phyloP scores from a whole-genome alignment of 2,113 vertebrate genomes.

The Campylorhamphus procurvoides region DNA sequence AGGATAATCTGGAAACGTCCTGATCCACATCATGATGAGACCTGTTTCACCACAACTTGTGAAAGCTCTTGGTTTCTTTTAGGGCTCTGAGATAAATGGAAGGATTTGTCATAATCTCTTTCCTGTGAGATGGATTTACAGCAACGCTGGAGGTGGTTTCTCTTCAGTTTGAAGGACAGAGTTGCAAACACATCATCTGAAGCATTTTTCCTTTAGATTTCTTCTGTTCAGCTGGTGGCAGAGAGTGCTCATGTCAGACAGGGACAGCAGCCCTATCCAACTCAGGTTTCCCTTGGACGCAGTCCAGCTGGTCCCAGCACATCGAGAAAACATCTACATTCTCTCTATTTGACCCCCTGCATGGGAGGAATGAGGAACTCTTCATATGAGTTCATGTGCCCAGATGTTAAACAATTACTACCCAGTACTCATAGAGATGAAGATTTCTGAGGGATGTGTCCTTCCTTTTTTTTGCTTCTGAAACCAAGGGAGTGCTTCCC shows the following conservation, averaged over 20 bases:
- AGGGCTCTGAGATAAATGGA: not conserved
- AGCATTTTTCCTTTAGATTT: not conserved
- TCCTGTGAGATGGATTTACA: slow-evolving; percentile 9
- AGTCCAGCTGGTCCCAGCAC: not conserved
- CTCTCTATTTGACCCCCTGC: not conserved
- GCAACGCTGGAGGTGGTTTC: not conserved
- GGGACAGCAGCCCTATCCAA: not conserved
- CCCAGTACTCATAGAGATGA: not conserved
- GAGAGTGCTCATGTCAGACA: not conserved
- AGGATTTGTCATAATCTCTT: slow-evolving; percentile 5
- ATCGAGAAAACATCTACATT: not conserved
- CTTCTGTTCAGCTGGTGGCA: not conserved
- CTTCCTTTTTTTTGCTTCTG: not conserved
- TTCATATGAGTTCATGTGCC: not conserved
- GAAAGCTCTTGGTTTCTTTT: slow-evolving; percentile 1
- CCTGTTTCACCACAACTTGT: not conserved
- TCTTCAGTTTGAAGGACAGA: not conserved
- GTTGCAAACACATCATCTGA: slow-evolving; percentile 19
- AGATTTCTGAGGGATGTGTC: not conserved
- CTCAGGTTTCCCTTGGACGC: not conserved
- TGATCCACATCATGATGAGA: not conserved
- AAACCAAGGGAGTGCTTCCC: not conserved
- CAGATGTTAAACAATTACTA: not conserved
- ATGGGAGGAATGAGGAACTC: not conserved
- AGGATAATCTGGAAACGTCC: not conserved